Base-by-base conservation (phyloP, 1,140 invertebrate genomes). In the Zaprionus inermis region DNA sequence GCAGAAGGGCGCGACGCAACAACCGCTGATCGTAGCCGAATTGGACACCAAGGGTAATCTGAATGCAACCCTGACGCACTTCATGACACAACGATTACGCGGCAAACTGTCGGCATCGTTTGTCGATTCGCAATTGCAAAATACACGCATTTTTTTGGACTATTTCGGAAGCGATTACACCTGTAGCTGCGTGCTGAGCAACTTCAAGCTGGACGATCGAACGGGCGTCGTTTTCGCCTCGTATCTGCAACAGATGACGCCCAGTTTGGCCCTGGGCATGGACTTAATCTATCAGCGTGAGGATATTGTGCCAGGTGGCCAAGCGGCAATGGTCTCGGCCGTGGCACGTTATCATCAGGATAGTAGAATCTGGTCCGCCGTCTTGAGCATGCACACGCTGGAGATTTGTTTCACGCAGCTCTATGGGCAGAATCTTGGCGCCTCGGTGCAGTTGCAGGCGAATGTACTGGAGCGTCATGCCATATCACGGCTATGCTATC, bases 391-490 rank as follows among this genome's bases (percentile, higher is more conserved):
- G 16, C 72, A 77, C 10, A 1, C 58, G 0, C 24, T 77, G 22
- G 65, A 77, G 10, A 28, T 77, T 10, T 77, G 75, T 64, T 77
- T 65, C n/a, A 20, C 64, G 0, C 75, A 77, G 59, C 11, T 44
- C 14, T 77, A 77, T 51, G 65, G 64, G 32, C 1, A 55, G 20
- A 58, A 24, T 11, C 12, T 74, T 14, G 44, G 70, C 14, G 71
- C 75, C 46, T 56, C 59, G 20, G 71, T 77, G 0, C 59, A 77
- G 7, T 16, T 74, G 54, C 36, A 52, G 5, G 75, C 71, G 16
- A 55, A 77, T 20, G 59, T 77, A 4, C 20, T 69, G 16, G 64
- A 68, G 24, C 75, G 59, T 6, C 59, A 68, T 49, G 59, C 75
- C 6, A 18, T 69, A 6, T 22, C 65, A 5, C 22, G 59, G 0